Base-by-base conservation (phyloP, 2,888 invertebrate species). In the Cancer borealis region DNA sequence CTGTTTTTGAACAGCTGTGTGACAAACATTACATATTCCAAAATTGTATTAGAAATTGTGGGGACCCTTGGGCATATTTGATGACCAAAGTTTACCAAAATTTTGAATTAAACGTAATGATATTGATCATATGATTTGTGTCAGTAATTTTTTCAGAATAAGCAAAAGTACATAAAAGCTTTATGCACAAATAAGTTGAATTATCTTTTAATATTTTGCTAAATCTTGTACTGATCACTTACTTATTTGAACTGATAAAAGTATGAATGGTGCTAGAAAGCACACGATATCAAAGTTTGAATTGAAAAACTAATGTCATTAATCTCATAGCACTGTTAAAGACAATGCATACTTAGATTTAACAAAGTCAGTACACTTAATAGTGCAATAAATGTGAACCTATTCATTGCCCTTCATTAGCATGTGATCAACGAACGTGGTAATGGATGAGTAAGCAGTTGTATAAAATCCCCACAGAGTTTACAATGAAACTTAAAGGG, bases 361-460 rank as follows among this genome's bases (percentile, higher is more conserved):
- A 66, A 5, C 14, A 66, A 66, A 66, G 60, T 66, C 60, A 66
- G 60, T 17, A 66, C 21, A 66, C 14, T 17, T 66, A 66, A 21
- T 66, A 12, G 60, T 21, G n/a, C 54, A 66, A 30, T 79, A 30
- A 14, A 84, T 39, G 84, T 17, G 14, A 39, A 84, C 30, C 39
- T 84, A 14, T 39, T 10, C 12, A 39, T 3, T 84, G 12, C 14
- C 39, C 10, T 84, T 12, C 73, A 73, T 73, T 26, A 26, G 26
- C 26, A 5, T 73, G 26, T 26, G 26, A 8, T 26, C 73, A 73
- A 26, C 21, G n/a, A 84, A 30, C 30, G 5, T 79, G 8, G 30
- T 30, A 84, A 84, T 84, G 84, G 84, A 84, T 84, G 84, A 84
- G 84, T 39, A 39, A 84, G 39, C 84, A 84, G 8, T 30, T 30